Evolutionary conservation across 2,113 vertebrate species (phyloP), one percentile per base, ranked within the genome.

Genomic region (Perca flavescens): DNA sequence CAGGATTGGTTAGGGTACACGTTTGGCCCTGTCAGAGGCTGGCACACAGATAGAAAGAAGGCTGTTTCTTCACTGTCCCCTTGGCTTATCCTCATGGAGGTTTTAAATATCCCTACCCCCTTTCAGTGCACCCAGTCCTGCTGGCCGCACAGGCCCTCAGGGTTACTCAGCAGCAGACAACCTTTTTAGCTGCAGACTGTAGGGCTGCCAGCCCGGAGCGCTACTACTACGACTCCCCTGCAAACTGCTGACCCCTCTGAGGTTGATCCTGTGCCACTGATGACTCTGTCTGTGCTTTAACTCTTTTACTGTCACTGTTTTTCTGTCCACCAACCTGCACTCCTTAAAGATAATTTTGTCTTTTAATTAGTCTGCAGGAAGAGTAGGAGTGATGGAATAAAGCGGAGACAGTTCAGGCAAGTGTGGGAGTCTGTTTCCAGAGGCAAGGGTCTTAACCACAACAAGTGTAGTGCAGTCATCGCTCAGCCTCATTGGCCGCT

Each of bases 131-230:
- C 80, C 50, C 67, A 12, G 62, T 64, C 54, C 69, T 64, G 67
- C 65, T 15, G 74, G 36, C 57, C 77, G 81, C 57, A 31, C 54
- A 53, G 77, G 78, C 84, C 89, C 77, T 65, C 67, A 83, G 86
- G 81, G 84, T 94, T 93, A 89, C 86, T 94, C 90, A 85, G 91
- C 92, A 94, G 84, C 65, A 72, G 54, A 66, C 12, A 57, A 77
- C 77, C 87, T 86, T 87, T 87, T 78, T 69, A 80, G 75, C 75
- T 63, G 40, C 74, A 76, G 65, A 68, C 77, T 80, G 70, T 47
- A 0, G 58, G 69, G 6, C 79, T 73, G 82, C 74, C 72, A 68
- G 65, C 79, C 73, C 61, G 4, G 66, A 43, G 63, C 50, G 58
- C 66, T 31, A 31, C 68, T 60, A 85, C 66, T 52, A 47, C 68